Evolutionary conservation across 2,797 vertebrate genomes (phyloP).

Genomic region (Squalus acanthias): DNA sequence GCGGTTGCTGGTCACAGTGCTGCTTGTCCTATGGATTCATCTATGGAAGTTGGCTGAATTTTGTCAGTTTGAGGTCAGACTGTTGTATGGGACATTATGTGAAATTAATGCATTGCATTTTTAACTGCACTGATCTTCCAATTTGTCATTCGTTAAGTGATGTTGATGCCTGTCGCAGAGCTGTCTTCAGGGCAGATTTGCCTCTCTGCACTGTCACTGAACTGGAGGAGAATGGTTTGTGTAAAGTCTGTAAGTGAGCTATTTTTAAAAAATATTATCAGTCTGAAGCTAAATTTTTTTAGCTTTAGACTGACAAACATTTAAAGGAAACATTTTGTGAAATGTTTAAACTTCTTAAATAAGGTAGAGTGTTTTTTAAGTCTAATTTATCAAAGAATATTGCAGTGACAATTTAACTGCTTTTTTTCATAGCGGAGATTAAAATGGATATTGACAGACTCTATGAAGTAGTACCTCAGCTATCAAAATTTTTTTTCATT

Average conservation of each 20-base stretch:
- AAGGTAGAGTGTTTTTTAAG: not conserved
- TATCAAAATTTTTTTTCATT: slow-evolving; percentile 76
- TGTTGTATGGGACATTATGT: not conserved
- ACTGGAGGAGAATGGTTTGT: not conserved
- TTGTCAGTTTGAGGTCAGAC: not conserved
- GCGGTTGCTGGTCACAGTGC: not conserved
- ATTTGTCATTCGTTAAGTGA: not conserved
- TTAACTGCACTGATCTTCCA: not conserved
- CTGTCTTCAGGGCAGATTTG: not conserved
- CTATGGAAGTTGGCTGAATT: not conserved
- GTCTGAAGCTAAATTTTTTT: too few relatives aligned
- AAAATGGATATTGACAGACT: slow-evolving; percentile 79
- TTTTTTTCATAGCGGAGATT: slow-evolving; percentile 59
- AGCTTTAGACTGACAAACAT: not conserved
- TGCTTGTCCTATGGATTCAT: not conserved
- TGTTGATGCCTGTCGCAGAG: not conserved
- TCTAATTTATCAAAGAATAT: slow-evolving; percentile 53
- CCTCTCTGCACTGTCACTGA: not conserved
- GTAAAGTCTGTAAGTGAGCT: not conserved
- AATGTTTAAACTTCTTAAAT: not conserved
- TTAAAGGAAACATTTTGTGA: not conserved
- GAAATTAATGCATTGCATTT: not conserved
- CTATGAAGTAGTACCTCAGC: slow-evolving; percentile 84
- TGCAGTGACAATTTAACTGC: not conserved
- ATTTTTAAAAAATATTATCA: not conserved